A percentile compares a stretch with the other conserved stretches of the same genome.
These are phyloP conservation scores for Hyles vespertilio DNA, from an alignment of 1,140 invertebrate genomes.

Conservation along the genomic window DNA sequence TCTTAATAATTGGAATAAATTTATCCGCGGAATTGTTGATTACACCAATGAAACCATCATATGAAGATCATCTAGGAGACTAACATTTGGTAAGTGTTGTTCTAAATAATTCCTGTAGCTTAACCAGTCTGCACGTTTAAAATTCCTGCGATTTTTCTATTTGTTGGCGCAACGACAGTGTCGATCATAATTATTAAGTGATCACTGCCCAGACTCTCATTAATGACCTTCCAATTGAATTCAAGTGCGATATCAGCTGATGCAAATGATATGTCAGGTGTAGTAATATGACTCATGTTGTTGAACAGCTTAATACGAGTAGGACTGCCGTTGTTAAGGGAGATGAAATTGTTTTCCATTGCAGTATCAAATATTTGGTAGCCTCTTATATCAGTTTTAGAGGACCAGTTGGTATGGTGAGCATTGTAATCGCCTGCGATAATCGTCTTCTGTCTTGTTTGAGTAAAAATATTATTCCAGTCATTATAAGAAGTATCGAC, in stretches of 20 bases:
- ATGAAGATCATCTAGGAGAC: background rate
- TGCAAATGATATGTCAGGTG: background rate
- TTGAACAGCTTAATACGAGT: background rate
- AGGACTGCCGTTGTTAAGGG: background rate
- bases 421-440: conserved; percentile 1
- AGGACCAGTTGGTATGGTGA: background rate
- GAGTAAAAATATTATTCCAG: background rate
- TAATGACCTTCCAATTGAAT: background rate
- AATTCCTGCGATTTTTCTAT: background rate
- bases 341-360: background rate
- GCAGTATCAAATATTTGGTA: background rate
- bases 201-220: background rate
- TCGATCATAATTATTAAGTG: background rate
- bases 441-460: background rate
- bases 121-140: background rate
- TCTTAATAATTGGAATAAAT: conserved; percentile 12
- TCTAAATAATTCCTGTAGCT: background rate
- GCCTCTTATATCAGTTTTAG: too few relatives aligned
- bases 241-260: background rate
- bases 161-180: background rate
- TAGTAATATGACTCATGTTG: background rate
- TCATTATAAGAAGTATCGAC: background rate
- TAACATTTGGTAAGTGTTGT: background rate
- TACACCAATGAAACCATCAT: conserved; percentile 9
- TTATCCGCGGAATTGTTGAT: conserved; percentile 15